Conservation (phyloP, 2,888 invertebrate genomes). For the Nephrotoma appendiculata region DNA sequence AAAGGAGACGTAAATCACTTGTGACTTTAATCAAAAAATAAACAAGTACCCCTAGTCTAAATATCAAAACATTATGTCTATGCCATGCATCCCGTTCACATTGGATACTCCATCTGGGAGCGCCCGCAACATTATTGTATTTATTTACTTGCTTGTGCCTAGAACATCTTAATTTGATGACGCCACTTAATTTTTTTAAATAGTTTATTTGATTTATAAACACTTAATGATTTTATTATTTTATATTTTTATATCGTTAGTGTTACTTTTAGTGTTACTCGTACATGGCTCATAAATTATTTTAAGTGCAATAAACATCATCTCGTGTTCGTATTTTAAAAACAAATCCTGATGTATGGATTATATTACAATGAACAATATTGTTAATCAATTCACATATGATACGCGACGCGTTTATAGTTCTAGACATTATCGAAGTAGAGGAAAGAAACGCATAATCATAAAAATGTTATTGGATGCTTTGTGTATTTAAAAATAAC, state of each 20-base stretch:
- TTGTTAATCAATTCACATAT: neutral
- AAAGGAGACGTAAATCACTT: too few relatives aligned
- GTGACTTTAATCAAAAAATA: too few relatives aligned
- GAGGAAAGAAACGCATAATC: neutral
- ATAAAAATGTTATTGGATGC: neutral
- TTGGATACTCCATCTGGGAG: neutral
- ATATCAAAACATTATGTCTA: too few relatives aligned
- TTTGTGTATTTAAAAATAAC: neutral
- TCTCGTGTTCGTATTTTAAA: neutral
- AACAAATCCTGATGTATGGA: neutral
- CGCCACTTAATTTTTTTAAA: neutral
- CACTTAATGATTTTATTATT: neutral
- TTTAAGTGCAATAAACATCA: neutral
- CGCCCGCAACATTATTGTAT: neutral
- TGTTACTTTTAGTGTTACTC: neutral
- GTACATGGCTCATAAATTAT: neutral
- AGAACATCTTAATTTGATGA: neutral
- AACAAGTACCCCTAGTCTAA: too few relatives aligned
- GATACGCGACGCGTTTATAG: neutral
- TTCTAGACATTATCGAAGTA: neutral
- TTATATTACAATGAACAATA: neutral
- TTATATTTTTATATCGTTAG: neutral
- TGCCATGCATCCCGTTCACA: too few relatives aligned
- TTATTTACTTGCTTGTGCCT: neutral
- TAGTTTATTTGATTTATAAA: neutral